Percentiles rank a stretch among this genome's conserved stretches.
phyloP scores from a whole-genome alignment of 2,888 invertebrate species.

The Eristalis intricaria region DNA sequence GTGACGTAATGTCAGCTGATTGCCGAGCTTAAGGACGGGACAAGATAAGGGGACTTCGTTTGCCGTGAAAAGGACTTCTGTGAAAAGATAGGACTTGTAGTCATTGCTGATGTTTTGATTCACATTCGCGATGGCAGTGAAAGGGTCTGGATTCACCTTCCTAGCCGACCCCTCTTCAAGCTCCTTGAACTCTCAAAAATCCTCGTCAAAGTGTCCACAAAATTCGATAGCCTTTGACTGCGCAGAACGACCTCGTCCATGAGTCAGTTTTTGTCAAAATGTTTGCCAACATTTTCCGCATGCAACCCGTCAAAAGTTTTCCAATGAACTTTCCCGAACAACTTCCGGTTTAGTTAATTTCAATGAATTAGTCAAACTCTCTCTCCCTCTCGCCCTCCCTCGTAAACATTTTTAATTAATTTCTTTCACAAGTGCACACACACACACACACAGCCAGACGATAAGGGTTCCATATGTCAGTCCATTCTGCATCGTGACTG shows the following conservation, averaged over 20 bases:
- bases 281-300: neutral
- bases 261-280: neutral
- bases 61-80: no score
- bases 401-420: neutral
- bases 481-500: no score
- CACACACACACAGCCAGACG: no score
- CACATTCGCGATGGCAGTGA: no score
- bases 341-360: neutral
- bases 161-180: no score
- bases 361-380: neutral
- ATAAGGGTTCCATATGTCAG: no score
- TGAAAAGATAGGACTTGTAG: no score
- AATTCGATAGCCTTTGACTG: no score
- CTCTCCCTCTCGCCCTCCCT: neutral
- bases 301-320: neutral
- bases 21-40: neutral
- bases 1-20: slow-evolving; percentile 46
- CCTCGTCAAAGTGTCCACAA: no score
- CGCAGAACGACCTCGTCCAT: neutral
- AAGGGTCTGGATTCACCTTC: no score
- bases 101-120: no score
- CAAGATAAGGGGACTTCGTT: neutral
- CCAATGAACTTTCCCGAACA: neutral
- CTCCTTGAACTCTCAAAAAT: no score
- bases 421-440: neutral